Conservation (phyloP, 2,797 vertebrate genomes). For the Pangasius mekongensis region DNA sequence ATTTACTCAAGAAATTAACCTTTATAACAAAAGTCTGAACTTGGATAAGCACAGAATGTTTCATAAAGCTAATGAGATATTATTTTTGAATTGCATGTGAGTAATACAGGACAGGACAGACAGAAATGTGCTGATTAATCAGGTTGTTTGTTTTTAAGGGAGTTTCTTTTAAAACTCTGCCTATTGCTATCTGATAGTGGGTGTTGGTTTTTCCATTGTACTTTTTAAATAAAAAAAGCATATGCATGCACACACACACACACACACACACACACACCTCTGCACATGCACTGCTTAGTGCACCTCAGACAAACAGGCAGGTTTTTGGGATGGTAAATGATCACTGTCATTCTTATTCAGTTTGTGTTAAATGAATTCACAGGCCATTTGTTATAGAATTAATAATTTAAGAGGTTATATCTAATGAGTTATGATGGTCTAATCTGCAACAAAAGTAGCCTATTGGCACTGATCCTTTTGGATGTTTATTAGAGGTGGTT, state of each 20-base stretch:
- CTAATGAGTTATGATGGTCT: neutral
- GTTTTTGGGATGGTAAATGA: neutral
- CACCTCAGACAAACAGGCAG: neutral
- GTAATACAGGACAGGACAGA: slow-evolving; percentile 3
- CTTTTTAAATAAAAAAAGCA: neutral
- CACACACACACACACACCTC: neutral
- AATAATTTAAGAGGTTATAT: neutral
- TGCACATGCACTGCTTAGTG: neutral
- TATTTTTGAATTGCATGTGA: slow-evolving; percentile 19
- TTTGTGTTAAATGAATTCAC: neutral
- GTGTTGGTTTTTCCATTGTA: neutral
- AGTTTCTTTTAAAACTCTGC: slow-evolving; percentile 21
- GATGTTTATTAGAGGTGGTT: neutral
- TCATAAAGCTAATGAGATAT: neutral
- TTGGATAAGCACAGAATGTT: slow-evolving; percentile 4
- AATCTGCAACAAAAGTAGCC: neutral
- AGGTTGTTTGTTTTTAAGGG: slow-evolving; percentile 40
- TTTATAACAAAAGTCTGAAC: slow-evolving; percentile 20
- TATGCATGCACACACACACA: neutral
- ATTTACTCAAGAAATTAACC: slow-evolving; percentile 3
- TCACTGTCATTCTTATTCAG: neutral
- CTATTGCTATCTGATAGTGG: slow-evolving; percentile 14
- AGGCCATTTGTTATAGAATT: neutral
- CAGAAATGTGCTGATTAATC: slow-evolving; percentile 12
- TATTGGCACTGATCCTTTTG: neutral